Base-by-base conservation (phyloP, 2,888 invertebrate genomes). In the Aethes cnicana region DNA sequence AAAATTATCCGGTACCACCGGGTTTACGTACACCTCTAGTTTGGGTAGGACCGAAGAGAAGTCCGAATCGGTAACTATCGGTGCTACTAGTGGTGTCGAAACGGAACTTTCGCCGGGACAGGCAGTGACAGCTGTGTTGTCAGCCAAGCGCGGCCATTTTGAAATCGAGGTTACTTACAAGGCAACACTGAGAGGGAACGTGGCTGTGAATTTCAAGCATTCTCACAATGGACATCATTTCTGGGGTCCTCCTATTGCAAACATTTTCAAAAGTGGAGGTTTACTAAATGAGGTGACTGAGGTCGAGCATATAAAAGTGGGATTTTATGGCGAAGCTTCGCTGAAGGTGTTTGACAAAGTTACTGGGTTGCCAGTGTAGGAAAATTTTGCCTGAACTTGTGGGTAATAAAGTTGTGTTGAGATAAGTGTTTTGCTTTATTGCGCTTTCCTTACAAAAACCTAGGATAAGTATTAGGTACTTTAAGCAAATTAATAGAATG, bases 11-110 rank as follows among this genome's bases (percentile, higher is more conserved):
- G 82, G 80, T 1, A 72, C 55, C 1, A 81, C 79, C 0, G 72
- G 70, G 1, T 64, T 84, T 55, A 77, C 81, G 1, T 81, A 68
- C 37, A 77, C 77, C 1, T 69, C 73, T 0, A 72, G 54, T 53
- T 80, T 77, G 74, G 86, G 86, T 0, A 57, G 69, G 21, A 74
- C 69, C 52, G 78, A 79, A 49, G 83, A 84, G 30, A 78, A 69
- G 47, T 61, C 82, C 0, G 74, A 84, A 68, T 61, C 74, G 1
- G 56, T 75, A 1, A 77, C 76, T 2, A 64, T 85, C 25, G 83
- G 84, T 0, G 66, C 75, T 1, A 75, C 70, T 9, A 81, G 72
- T 36, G 64, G 68, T 2, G 70, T 84, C 8, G 86, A 87, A 62
- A 74, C 73, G 0, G 80, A 85, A 54, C 54, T 86, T 7, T 48